Base-by-base conservation (phyloP, 1,140 invertebrate genomes). In the Parasteatoda tepidariorum region DNA sequence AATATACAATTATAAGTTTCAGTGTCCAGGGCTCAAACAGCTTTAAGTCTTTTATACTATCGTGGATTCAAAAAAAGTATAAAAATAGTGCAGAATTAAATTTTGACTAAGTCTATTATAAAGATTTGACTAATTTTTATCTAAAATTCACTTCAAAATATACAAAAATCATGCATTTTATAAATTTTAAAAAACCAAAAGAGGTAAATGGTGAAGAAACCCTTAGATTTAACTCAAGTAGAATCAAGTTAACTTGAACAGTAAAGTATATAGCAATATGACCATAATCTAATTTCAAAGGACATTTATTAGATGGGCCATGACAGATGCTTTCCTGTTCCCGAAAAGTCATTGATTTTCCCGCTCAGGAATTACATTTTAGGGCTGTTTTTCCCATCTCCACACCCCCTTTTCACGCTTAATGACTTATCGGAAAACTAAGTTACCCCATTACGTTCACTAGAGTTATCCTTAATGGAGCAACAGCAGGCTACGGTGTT, bases 241-340 rank as follows among this genome's bases (percentile, higher is more conserved):
- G 15, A 38, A 26, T 18, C 31, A 15, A n/a, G n/a, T 13, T 38
- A 34, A 75, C 15, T 11, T 5, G 54, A 57, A 57, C 18, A 34
- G 73, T 55, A 2, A 22, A 31, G 54, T 6, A 31, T 55, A 75
- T 75, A 75, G 61, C 73, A 75, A 75, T 57, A 57, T 57, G 22
- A 30, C 57, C 22, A 22, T 34, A 61, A 62, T 30, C 73, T 33
- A 75, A 75, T n/a, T n/a, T n/a, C n/a, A n/a, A n/a, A n/a, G n/a
- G n/a, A 75, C 73, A 75, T 55, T 22, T 30, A 57, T 57, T 57
- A 75, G 61, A 61, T 75, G 73, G 73, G 24, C 62, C 73, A 75
- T 75, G 73, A 75, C 73, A 57, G 73, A 75, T 75, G 73, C 55
- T 34, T 75, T 75, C 73, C 73, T 57, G 73, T 75, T 75, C 59